Conservation (phyloP, 1,140 invertebrate genomes). For the Drosophila ohnishii region DNA sequence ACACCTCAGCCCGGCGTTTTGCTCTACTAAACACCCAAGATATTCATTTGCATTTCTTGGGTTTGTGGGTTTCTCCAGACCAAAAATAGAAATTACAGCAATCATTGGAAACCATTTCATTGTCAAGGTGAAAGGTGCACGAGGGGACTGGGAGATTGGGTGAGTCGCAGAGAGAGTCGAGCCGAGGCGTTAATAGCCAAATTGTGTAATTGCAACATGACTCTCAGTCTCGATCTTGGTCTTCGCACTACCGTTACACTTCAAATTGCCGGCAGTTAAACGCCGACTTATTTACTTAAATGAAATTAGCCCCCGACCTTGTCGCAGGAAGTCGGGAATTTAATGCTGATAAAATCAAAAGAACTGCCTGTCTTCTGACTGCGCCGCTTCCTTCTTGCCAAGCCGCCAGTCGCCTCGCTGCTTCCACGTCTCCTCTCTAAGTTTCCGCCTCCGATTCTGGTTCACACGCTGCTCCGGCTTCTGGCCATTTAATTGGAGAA, state of each 20-base stretch:
- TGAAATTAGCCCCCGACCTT: slow-evolving; percentile 73
- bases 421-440: slow-evolving; percentile 19
- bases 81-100: slow-evolving; percentile 61
- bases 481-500: slow-evolving; percentile 73
- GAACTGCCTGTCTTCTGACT: slow-evolving; percentile 26
- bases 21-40: slow-evolving; percentile 70
- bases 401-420: neutral
- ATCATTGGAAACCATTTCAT: slow-evolving; percentile 73
- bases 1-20: slow-evolving; percentile 50
- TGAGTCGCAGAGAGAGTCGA: slow-evolving; percentile 2
- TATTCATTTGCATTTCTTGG: slow-evolving; percentile 69
- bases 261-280: slow-evolving; percentile 64
- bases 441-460: slow-evolving; percentile 40
- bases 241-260: slow-evolving; percentile 64
- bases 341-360: slow-evolving; percentile 68
- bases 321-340: slow-evolving; percentile 72
- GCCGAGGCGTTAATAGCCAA: slow-evolving; percentile 72
- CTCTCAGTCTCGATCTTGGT: slow-evolving; percentile 1
- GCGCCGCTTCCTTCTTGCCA: slow-evolving; percentile 20
- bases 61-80: slow-evolving; percentile 11
- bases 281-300: slow-evolving; percentile 71
- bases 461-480: slow-evolving; percentile 61
- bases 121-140: slow-evolving; percentile 65
- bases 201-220: slow-evolving; percentile 67
- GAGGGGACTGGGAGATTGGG: neutral